Conservation (phyloP, 2,797 vertebrate genomes). For the Pelobates cultripes region DNA sequence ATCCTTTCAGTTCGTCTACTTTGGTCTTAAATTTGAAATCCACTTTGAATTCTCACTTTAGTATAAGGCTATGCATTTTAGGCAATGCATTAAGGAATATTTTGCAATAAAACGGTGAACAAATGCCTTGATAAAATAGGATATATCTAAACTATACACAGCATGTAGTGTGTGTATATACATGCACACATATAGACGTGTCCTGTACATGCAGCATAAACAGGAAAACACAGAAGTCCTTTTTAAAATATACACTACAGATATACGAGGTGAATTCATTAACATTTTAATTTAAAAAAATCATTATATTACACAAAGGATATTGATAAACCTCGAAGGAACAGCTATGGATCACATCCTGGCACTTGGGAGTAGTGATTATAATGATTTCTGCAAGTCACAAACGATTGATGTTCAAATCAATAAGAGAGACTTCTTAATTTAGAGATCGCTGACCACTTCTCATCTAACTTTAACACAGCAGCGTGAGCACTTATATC, state of each 20-base stretch:
- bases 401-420: slow-evolving; percentile 37
- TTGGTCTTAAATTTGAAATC: too few species aligned
- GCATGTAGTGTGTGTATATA: too few species aligned
- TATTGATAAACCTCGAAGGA: slow-evolving; percentile 27
- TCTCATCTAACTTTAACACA: neutral
- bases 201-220: too few species aligned
- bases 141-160: too few species aligned
- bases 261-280: slow-evolving; percentile 33
- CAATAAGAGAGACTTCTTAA: slow-evolving; percentile 32
- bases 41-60: too few species aligned
- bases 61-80: too few species aligned
- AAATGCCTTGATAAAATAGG: too few species aligned
- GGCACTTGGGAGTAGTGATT: slow-evolving; percentile 22
- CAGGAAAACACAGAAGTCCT: too few species aligned
- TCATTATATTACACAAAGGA: slow-evolving; percentile 17
- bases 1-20: too few species aligned
- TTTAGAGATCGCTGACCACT: slow-evolving; percentile 13
- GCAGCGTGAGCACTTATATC: neutral
- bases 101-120: too few species aligned
- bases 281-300: slow-evolving; percentile 31
- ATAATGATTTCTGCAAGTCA: slow-evolving; percentile 21
- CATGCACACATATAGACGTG: too few species aligned
- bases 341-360: slow-evolving; percentile 33
- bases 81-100: too few species aligned
- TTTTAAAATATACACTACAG: neutral